phyloP scores from a whole-genome alignment of 2,113 vertebrate species.

The Anoura caudifer region DNA sequence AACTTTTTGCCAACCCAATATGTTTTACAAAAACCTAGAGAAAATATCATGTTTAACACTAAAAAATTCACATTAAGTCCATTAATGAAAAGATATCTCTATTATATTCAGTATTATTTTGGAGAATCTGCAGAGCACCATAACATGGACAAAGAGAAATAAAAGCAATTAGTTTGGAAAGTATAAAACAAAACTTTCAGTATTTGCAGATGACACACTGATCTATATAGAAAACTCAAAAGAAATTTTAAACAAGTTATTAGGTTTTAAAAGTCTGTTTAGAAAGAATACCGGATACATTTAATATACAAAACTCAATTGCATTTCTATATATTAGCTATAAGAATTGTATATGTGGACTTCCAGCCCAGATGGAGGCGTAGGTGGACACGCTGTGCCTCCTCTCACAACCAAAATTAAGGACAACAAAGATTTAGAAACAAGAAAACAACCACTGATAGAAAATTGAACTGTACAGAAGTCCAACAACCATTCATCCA shows the following conservation, averaged over 20 bases:
- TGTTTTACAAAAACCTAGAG: neutral
- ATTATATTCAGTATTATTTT: constrained; percentile 57
- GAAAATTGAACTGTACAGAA: too few relatives aligned
- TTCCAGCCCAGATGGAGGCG: too few relatives aligned
- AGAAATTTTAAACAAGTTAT: neutral
- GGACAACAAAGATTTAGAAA: too few relatives aligned
- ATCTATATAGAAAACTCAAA: neutral
- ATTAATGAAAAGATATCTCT: neutral
- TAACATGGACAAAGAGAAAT: neutral
- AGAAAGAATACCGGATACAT: neutral
- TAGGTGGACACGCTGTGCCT: too few relatives aligned
- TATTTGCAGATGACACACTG: neutral
- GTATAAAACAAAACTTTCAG: neutral
- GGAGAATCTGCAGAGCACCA: neutral
- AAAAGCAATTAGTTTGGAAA: neutral
- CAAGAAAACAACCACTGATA: too few relatives aligned
- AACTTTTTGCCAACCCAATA: neutral
- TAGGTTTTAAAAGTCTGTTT: neutral
- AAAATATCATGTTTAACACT: neutral
- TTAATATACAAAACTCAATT: neutral
- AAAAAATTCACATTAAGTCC: neutral
- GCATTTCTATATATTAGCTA: neutral
- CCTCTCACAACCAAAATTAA: too few relatives aligned
- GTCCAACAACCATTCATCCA: too few relatives aligned
- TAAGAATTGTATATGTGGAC: neutral